A percentile compares a stretch with the other conserved stretches of the same genome.
These are phyloP conservation scores for Argynnis bischoffii DNA, from an alignment of 2,888 invertebrate species.

Conservation along the genomic window DNA sequence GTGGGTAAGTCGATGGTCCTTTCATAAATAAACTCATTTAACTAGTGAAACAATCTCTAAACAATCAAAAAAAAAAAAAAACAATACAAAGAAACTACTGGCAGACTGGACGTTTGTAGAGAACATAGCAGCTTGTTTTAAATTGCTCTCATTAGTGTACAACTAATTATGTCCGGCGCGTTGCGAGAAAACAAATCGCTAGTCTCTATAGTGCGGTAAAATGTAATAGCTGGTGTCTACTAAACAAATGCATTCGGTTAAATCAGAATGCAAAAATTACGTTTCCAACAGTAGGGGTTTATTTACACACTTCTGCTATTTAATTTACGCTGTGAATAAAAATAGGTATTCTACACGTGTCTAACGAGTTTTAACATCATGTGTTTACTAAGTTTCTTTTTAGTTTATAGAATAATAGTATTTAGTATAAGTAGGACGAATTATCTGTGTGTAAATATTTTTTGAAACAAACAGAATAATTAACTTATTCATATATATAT, in stretches of 20 bases:
- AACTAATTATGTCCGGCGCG: conserved; percentile 38
- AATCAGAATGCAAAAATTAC: conserved; percentile 28
- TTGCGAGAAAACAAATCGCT: conserved; percentile 35
- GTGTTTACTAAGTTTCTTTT: neutral
- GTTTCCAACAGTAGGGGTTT: neutral
- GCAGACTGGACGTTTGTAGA: conserved; percentile 29
- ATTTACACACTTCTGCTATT: neutral
- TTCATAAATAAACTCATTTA: neutral
- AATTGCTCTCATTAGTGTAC: conserved; percentile 37
- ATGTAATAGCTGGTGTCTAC: conserved; percentile 32
- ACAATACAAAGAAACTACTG: conserved; percentile 1
- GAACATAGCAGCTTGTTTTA: conserved; percentile 31
- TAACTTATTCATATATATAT: too few species aligned
- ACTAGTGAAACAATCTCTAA: neutral
- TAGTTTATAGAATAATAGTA: too few species aligned
- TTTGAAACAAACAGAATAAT: too few species aligned
- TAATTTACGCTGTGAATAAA: conserved; percentile 1
- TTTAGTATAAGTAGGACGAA: too few species aligned
- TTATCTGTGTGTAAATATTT: too few species aligned
- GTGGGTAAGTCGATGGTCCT: neutral
- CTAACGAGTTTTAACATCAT: neutral
- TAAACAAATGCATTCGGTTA: conserved; percentile 35
- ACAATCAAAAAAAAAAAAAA: conserved; percentile 1
- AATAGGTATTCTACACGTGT: neutral
- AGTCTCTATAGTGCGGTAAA: conserved; percentile 36